Percentiles rank a stretch among this genome's conserved stretches.
Evolutionary conservation across 2,888 invertebrate genomes (phyloP).

Genomic region (Adela reaumurella): DNA sequence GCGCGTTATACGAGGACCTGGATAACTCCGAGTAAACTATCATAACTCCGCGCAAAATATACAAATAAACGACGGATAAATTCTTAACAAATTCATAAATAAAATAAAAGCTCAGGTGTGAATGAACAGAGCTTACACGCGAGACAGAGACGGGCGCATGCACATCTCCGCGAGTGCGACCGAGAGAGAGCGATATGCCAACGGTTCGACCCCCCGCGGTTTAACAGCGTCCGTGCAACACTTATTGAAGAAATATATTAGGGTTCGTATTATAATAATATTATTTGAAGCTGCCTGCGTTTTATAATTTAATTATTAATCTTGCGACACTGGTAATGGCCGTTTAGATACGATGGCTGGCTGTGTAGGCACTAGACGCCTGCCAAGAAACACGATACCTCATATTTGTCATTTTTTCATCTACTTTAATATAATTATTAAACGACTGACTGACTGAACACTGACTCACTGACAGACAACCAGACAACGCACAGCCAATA

Average conservation of each 20-base stretch:
- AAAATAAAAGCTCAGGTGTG: slow-evolving; percentile 40
- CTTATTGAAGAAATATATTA: slow-evolving; percentile 3
- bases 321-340: background rate
- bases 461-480: too few relatives aligned
- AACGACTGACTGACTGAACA: too few relatives aligned
- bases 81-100: slow-evolving; percentile 40
- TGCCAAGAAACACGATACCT: too few relatives aligned
- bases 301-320: slow-evolving; percentile 1
- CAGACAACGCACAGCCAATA: too few relatives aligned
- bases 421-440: too few relatives aligned
- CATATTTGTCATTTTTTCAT: too few relatives aligned
- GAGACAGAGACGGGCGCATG: slow-evolving; percentile 27
- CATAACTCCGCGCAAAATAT: too few relatives aligned
- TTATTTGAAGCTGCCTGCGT: background rate
- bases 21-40: too few relatives aligned
- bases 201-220: background rate
- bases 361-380: too few relatives aligned
- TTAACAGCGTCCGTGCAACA: slow-evolving; percentile 4
- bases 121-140: slow-evolving; percentile 32
- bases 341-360: background rate
- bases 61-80: slow-evolving; percentile 29
- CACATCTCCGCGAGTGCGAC: slow-evolving; percentile 15
- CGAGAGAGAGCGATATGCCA: slow-evolving; percentile 19
- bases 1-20: too few relatives aligned
- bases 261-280: background rate